phyloP scores from a whole-genome alignment of 2,888 invertebrate genomes.

The Brachyopa scutellaris region DNA sequence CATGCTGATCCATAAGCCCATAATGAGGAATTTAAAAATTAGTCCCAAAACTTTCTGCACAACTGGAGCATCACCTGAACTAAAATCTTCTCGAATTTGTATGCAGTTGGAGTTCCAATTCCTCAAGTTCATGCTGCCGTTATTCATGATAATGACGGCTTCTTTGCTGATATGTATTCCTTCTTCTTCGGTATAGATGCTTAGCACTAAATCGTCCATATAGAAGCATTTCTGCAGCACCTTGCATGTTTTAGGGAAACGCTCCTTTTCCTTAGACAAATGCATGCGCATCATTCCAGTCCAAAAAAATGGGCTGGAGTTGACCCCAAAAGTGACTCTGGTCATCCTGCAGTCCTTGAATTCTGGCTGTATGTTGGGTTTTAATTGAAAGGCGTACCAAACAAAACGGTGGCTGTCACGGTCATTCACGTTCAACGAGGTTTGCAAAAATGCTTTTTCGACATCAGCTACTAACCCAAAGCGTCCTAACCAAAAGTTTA shows the following conservation, averaged over 20 bases:
- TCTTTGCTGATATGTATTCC: neutral
- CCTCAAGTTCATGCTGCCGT: constrained; percentile 18
- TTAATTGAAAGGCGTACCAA: neutral
- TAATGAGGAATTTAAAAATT: no score
- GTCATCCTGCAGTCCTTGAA: constrained; percentile 21
- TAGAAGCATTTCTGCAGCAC: constrained; percentile 13
- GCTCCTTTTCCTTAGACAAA: neutral
- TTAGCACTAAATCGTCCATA: constrained; percentile 22
- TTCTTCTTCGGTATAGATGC: constrained; percentile 5
- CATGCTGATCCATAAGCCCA: no score
- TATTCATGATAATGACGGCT: neutral
- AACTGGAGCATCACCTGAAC: constrained; percentile 2
- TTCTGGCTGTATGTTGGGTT: neutral
- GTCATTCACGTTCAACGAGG: neutral
- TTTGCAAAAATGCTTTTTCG: constrained; percentile 19
- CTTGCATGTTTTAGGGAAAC: constrained; percentile 8
- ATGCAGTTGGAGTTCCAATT: constrained; percentile 29
- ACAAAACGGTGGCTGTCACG: constrained; percentile 22
- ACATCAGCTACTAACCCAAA: constrained; percentile 37
- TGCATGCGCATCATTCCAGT: constrained; percentile 11
- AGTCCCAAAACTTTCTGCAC: constrained; percentile 31
- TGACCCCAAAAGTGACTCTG: constrained; percentile 33
- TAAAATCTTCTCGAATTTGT: neutral
- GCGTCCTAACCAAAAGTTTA: constrained; percentile 20
- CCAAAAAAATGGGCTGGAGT: constrained; percentile 25